These are phyloP conservation scores for Pyrocoelia pectoralis DNA, from an alignment of 2,888 invertebrate genomes.

Conservation along the genomic window DNA sequence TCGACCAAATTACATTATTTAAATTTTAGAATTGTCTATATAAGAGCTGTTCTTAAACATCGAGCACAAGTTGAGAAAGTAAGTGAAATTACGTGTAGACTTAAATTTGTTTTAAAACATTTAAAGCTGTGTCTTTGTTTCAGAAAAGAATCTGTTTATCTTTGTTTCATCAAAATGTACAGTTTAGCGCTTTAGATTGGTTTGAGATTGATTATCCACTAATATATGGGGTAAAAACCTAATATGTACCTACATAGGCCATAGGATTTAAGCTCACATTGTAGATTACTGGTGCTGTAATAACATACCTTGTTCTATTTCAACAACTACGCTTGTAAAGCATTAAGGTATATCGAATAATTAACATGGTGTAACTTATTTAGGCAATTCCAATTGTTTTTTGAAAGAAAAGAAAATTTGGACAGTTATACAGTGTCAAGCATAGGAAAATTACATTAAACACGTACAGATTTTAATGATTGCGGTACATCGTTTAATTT, in stretches of 20 bases:
- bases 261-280: background rate
- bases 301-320: background rate
- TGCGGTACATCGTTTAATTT: too few species aligned
- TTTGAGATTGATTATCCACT: background rate
- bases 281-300: background rate
- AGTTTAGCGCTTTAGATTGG: background rate
- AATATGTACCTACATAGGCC: background rate
- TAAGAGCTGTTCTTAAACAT: background rate
- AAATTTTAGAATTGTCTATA: background rate
- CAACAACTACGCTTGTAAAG: background rate
- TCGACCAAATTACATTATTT: background rate
- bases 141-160: background rate
- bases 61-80: background rate
- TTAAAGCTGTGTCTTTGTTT: background rate
- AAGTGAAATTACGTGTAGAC: too few species aligned
- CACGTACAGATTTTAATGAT: too few species aligned
- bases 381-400: too few species aligned
- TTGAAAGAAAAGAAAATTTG: too few species aligned
- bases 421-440: too few species aligned
- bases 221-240: background rate
- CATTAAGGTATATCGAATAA: too few species aligned
- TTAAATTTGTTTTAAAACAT: too few species aligned
- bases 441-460: too few species aligned
- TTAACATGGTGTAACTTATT: too few species aligned
- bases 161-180: background rate